phyloP scores from a whole-genome alignment of 2,888 invertebrate genomes.

The Carabus problematicus region DNA sequence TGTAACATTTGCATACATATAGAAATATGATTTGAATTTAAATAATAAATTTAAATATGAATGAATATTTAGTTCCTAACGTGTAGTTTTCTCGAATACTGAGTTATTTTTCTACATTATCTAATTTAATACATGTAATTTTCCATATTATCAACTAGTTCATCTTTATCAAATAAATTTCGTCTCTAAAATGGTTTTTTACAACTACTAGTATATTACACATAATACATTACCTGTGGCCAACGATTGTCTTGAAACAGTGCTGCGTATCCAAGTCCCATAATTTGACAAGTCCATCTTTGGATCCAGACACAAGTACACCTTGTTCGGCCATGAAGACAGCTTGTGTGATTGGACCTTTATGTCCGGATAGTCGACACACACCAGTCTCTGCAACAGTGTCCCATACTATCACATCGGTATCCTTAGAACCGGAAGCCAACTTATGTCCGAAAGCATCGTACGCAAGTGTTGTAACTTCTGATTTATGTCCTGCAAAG shows the following conservation, averaged over 20 bases:
- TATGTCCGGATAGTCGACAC: slow-evolving; percentile 90
- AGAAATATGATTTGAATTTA: too few relatives aligned
- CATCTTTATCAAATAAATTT: too few relatives aligned
- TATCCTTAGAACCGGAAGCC: slow-evolving; percentile 92
- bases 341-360: slow-evolving; percentile 84
- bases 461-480: slow-evolving; percentile 82
- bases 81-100: too few relatives aligned
- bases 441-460: slow-evolving; percentile 84
- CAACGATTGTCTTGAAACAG: slow-evolving; percentile 94
- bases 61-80: too few relatives aligned
- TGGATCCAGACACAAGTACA: slow-evolving; percentile 82
- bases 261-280: slow-evolving; percentile 96
- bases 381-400: slow-evolving; percentile 90
- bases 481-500: slow-evolving; percentile 85
- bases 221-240: slow-evolving; percentile 71
- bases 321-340: slow-evolving; percentile 74
- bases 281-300: slow-evolving; percentile 94
- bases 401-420: slow-evolving; percentile 94
- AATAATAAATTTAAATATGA: too few relatives aligned
- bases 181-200: too few relatives aligned
- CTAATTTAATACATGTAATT: too few relatives aligned
- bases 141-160: too few relatives aligned
- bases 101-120: too few relatives aligned
- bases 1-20: too few relatives aligned
- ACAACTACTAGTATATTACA: slow-evolving; percentile 20